Conservation (phyloP, 37 sponge, comb jelly and placozoan species). For the Cliona cf. orientalis region DNA sequence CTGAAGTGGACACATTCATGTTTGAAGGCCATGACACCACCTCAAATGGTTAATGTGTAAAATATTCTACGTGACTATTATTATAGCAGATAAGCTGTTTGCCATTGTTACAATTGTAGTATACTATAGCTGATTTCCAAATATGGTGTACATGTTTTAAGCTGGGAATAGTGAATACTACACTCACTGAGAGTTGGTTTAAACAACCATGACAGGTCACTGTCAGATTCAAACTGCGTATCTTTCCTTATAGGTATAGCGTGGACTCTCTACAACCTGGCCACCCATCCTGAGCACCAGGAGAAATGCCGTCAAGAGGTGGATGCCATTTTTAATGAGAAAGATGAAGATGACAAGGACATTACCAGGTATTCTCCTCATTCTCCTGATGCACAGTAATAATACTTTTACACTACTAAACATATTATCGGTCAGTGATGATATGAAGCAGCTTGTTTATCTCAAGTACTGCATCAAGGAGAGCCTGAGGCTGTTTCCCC, state of each 20-base stretch:
- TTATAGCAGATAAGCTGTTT: no score
- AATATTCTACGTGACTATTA: no score
- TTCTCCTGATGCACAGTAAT: no score
- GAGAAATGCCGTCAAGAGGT: conserved; percentile 81
- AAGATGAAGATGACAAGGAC: no score
- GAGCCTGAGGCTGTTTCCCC: conserved; percentile 84
- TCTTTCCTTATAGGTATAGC: conserved; percentile 40
- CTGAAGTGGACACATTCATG: conserved; percentile 94
- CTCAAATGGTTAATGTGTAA: conserved; percentile 44
- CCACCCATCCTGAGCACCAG: conserved; percentile 85
- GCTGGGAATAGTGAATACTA: no score
- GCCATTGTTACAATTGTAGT: no score
- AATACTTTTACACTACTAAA: background rate
- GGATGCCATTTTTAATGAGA: conserved; percentile 73
- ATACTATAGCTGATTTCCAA: no score
- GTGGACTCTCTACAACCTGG: conserved; percentile 92
- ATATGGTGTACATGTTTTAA: no score
- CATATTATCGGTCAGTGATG: conserved; percentile 61
- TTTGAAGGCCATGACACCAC: conserved; percentile 98
- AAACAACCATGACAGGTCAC: no score
- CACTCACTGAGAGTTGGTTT: no score
- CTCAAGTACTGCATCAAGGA: conserved; percentile 87
- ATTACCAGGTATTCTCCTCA: no score
- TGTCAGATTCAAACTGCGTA: background rate
- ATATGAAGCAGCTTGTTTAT: conserved; percentile 59